Evolutionary conservation across 2,797 vertebrate genomes (phyloP), one percentile per base, ranked within the genome.

Genomic region (Leptoclinus maculatus): DNA sequence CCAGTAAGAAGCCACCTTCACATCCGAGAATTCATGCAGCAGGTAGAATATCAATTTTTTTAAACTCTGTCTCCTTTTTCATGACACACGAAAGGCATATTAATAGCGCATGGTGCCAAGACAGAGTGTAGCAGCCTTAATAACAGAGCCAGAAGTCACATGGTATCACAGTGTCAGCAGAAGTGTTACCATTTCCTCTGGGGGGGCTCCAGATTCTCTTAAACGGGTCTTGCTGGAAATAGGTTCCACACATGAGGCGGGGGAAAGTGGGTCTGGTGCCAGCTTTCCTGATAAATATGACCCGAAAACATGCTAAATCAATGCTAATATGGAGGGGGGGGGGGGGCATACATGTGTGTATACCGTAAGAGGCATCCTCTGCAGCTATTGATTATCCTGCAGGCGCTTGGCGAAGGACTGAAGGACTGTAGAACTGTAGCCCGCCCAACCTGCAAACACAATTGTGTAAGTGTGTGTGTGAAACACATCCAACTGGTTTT

Each of bases 181-280:
- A 77, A 81, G 83, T 83, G 76, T 74, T 49, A 66, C 65, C 59
- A 45, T 79, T 81, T 70, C 85, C 84, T 76, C 76, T 16, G 78
- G 87, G 68, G 88, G 66, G 59, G 56, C 49, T 70, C 25, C 63
- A 34, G 65, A 80, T 72, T 80, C 87, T 83, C 66, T 87, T 86
- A 82, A 87, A 76, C 88, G 77, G 66, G 58, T 77, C 71, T 88
- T 86, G 43, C 87, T 79, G 72, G 89, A 84, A 91, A 89, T 79
- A 80, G 73, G 56, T 72, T 84, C 67, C 72, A 67, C 54, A 74
- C 63, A 64, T n/a, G 32, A 80, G 54, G 78, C 65, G 39, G 57
- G n/a, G 21, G 58, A 75, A 72, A 86, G 72, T 79, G 76, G 62
- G 56, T 65, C 72, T 82, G 81, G 83, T 78, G 79, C 83, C 78